These are phyloP conservation scores for Parascotia fuliginaria DNA, from an alignment of 2,888 invertebrate genomes.

Conservation along the genomic window DNA sequence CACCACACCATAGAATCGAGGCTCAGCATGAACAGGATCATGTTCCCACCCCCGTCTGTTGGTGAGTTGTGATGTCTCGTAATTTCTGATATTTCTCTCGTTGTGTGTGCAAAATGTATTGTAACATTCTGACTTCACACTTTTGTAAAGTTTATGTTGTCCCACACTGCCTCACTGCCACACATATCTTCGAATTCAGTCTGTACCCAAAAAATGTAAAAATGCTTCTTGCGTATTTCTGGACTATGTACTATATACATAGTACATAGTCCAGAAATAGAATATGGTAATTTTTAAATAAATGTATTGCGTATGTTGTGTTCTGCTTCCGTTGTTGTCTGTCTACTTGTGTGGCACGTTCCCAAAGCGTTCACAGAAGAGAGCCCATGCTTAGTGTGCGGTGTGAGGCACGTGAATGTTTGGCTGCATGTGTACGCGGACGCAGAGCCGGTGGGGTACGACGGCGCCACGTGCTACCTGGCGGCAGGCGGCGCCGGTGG, in stretches of 20 bases:
- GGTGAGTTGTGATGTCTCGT: conserved; percentile 51
- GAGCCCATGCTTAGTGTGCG: conserved; percentile 26
- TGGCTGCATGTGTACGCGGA: conserved; percentile 26
- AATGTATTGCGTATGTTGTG: too few relatives aligned
- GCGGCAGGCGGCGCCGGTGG: conserved; percentile 46
- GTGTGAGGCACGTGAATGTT: conserved; percentile 22
- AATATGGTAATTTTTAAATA: too few relatives aligned
- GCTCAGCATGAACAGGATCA: conserved; percentile 50
- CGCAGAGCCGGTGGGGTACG: conserved; percentile 72
- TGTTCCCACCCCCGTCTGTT: conserved; percentile 70
- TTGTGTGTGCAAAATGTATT: background rate
- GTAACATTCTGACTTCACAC: too few relatives aligned
- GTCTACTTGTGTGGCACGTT: conserved; percentile 4
- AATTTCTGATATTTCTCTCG: background rate
- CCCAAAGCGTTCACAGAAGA: conserved; percentile 15
- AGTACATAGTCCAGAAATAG: too few relatives aligned
- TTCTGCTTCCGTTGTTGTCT: conserved; percentile 2
- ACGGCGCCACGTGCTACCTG: conserved; percentile 64
- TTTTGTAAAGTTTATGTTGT: too few relatives aligned
- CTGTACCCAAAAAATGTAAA: too few relatives aligned
- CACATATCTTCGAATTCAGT: too few relatives aligned
- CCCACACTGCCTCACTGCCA: too few relatives aligned
- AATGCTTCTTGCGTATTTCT: too few relatives aligned
- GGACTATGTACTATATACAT: too few relatives aligned
- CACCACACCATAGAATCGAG: conserved; percentile 69